These are phyloP conservation scores for Galerucella calmariensis DNA, from an alignment of 2,888 invertebrate genomes.

Conservation along the genomic window DNA sequence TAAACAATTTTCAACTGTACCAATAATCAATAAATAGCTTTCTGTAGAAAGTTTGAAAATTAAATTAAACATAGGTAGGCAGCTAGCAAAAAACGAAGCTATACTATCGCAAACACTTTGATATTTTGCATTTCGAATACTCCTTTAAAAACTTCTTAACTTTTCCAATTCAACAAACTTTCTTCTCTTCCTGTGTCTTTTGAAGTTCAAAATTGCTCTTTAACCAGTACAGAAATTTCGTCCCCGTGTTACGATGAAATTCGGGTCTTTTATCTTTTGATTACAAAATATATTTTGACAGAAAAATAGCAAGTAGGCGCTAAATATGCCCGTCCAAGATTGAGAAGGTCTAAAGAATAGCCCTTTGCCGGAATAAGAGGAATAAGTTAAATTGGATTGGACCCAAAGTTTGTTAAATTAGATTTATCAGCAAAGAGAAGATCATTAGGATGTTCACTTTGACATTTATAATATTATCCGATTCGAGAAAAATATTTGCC, in stretches of 20 bases:
- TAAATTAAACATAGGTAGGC: conserved; percentile 22
- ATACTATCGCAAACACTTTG: conserved; percentile 6
- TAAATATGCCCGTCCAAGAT: not conserved
- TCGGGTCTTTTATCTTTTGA: not conserved
- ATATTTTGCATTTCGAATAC: conserved; percentile 35
- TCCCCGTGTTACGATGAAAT: conserved; percentile 1
- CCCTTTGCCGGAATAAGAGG: not conserved
- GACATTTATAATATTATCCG: too few relatives aligned
- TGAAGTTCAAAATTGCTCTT: conserved; percentile 31
- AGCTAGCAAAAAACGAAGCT: not conserved
- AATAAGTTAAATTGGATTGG: not conserved
- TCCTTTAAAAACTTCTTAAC: conserved; percentile 33
- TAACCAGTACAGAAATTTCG: conserved; percentile 23
- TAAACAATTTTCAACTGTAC: not conserved
- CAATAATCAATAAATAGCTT: not conserved
- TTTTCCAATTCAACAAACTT: conserved; percentile 42
- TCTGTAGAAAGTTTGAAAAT: conserved; percentile 33
- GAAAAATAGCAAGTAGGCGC: not conserved
- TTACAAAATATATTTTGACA: not conserved
- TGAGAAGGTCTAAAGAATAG: not conserved
- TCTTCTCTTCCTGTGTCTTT: conserved; percentile 17
- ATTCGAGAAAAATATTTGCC: too few relatives aligned
- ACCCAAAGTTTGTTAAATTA: not conserved
- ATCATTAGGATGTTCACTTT: too few relatives aligned
- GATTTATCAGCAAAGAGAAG: not conserved